Conservation (phyloP, 2,888 invertebrate genomes). For the Lysandra bellargus region DNA sequence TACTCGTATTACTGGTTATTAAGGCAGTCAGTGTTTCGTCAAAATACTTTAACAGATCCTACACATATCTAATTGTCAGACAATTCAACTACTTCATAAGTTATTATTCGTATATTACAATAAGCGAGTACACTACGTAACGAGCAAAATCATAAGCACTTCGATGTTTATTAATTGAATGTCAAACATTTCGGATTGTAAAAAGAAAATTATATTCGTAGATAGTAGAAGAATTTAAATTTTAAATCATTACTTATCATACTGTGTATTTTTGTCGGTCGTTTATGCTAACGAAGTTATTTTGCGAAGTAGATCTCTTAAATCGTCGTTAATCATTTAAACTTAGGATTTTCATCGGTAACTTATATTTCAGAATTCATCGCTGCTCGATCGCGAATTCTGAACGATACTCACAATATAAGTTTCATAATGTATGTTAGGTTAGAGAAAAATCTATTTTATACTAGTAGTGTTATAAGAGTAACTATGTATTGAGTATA, state of each 20-base stretch:
- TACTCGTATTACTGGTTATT: neutral
- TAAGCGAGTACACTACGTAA: neutral
- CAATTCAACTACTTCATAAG: constrained; percentile 32
- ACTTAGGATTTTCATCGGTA: neutral
- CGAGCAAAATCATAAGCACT: neutral
- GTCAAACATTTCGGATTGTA: constrained; percentile 10
- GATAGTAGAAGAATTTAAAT: constrained; percentile 25
- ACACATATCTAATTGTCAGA: constrained; percentile 62
- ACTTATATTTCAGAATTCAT: neutral
- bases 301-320: constrained; percentile 16
- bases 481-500: constrained; percentile 40
- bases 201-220: constrained; percentile 20
- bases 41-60: constrained; percentile 39
- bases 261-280: constrained; percentile 15
- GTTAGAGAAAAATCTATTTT: constrained; percentile 75
- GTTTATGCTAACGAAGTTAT: constrained; percentile 5
- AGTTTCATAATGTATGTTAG: constrained; percentile 50
- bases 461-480: constrained; percentile 62
- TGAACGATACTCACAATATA: constrained; percentile 57
- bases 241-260: constrained; percentile 21
- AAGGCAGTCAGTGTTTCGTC: neutral
- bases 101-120: neutral
- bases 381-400: constrained; percentile 32
- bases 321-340: constrained; percentile 24
- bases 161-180: neutral